Base-by-base conservation (phyloP, 2,797 vertebrate species). In the Chromis chromis region DNA sequence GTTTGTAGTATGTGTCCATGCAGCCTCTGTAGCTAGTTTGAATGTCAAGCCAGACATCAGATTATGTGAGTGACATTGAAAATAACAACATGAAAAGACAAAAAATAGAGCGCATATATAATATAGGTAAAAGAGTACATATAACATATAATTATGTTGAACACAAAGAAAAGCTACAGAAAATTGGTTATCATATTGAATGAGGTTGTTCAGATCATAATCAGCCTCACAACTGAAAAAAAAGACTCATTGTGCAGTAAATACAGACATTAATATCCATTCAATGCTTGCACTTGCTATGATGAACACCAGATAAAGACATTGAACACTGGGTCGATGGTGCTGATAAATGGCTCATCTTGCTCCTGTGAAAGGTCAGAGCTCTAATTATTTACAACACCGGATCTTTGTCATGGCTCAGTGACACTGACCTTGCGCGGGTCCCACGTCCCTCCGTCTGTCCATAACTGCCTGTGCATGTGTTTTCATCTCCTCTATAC, bases 301-400 rank as follows among this genome's bases (percentile, higher is more conserved):
- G 72, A 71, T 69, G 78, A 81, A 74, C 50, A 50, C 52, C 60
- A 54, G 61, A 83, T 85, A 66, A 76, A 85, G 63, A 77, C 69
- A 81, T 56, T 79, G 55, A 54, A 67, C 74, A 46, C 13, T 52
- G 60, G 55, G 78, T 81, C 19, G 56, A 82, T 65, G 67, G n/a
- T 55, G 78, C 71, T 88, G 86, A 92, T 86, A 72, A 90, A 91
- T 85, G 61, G 68, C 79, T 78, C 74, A 65, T 86, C 79, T 69
- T 64, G 70, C 57, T 80, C 65, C 66, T 24, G 48, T 83, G 71
- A 91, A 89, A 92, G 91, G 91, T 92, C 91, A 89, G 22, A 65
- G 77, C 84, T 89, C 83, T 86, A 81, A 83, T 91, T 88, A 93
- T 89, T 91, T 90, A 91, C 83, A 79, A 84, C 88, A 83, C 31